phyloP scores from a whole-genome alignment of 2,113 vertebrate species.

The Sterrhoptilus dennistouni region DNA sequence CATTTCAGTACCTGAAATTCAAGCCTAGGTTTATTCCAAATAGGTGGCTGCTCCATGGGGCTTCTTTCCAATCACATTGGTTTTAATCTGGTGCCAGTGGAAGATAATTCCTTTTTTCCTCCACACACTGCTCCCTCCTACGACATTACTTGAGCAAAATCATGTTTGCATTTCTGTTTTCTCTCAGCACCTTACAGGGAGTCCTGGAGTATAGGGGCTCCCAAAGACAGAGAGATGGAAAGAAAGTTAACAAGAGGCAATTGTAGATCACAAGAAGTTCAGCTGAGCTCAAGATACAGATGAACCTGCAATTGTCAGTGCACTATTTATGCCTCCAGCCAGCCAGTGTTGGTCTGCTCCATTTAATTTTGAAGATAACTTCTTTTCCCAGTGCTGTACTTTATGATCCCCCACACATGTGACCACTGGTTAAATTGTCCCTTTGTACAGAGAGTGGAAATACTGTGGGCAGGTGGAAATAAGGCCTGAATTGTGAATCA shows the following conservation, averaged over 20 bases:
- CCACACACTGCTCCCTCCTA: background rate
- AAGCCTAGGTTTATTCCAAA: background rate
- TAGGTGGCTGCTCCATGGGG: fast-evolving
- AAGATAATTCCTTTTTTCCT: background rate
- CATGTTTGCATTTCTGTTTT: background rate
- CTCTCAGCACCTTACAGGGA: background rate
- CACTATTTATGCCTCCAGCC: background rate
- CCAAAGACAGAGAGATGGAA: background rate
- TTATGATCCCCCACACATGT: background rate
- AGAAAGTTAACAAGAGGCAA: background rate
- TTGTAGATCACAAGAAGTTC: background rate
- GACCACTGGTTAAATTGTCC: background rate
- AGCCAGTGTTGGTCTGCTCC: background rate
- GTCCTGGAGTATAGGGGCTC: background rate
- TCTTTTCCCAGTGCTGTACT: background rate
- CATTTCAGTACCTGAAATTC: background rate
- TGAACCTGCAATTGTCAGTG: background rate
- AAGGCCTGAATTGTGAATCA: background rate
- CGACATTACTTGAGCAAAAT: background rate
- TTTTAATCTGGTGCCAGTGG: background rate
- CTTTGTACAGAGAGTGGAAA: background rate
- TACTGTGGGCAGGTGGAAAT: background rate
- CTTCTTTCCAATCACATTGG: background rate
- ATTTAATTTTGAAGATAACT: background rate
- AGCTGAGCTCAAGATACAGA: background rate